phyloP scores from a whole-genome alignment of 2,888 invertebrate species.

The Keiferia lycopersicella region DNA sequence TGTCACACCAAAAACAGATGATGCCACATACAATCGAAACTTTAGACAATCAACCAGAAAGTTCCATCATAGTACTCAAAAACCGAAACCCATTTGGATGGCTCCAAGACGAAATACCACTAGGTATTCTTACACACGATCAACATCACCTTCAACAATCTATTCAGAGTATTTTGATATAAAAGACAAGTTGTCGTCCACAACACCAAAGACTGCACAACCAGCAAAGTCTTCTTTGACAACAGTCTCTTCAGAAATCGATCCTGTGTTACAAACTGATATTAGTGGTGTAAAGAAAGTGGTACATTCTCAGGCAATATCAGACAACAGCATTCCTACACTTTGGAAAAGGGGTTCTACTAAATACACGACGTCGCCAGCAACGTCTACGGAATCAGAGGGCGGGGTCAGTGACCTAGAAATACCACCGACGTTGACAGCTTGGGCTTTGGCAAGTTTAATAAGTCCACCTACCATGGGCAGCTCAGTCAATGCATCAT shows the following conservation, averaged over 20 bases:
- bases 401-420: conserved; percentile 59
- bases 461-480: conserved; percentile 58
- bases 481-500: conserved; percentile 48
- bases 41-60: conserved; percentile 56
- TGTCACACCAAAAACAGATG: conserved; percentile 57
- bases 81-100: conserved; percentile 69
- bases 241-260: conserved; percentile 73
- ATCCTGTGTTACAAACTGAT: conserved; percentile 72
- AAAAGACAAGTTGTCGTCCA: conserved; percentile 54
- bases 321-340: conserved; percentile 73
- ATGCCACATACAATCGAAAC: conserved; percentile 29
- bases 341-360: conserved; percentile 77
- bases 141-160: conserved; percentile 62
- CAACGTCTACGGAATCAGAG: conserved; percentile 49
- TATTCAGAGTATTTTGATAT: conserved; percentile 72
- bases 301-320: conserved; percentile 66
- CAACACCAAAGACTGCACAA: conserved; percentile 45
- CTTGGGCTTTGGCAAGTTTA: conserved; percentile 77
- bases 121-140: conserved; percentile 44
- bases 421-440: conserved; percentile 75
- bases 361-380: conserved; percentile 61
- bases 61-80: conserved; percentile 69
- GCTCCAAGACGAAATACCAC: conserved; percentile 64
- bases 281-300: conserved; percentile 63
- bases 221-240: conserved; percentile 58